These are phyloP conservation scores for Ceratina japonica DNA, from an alignment of 1,140 invertebrate species.

Conservation along the genomic window DNA sequence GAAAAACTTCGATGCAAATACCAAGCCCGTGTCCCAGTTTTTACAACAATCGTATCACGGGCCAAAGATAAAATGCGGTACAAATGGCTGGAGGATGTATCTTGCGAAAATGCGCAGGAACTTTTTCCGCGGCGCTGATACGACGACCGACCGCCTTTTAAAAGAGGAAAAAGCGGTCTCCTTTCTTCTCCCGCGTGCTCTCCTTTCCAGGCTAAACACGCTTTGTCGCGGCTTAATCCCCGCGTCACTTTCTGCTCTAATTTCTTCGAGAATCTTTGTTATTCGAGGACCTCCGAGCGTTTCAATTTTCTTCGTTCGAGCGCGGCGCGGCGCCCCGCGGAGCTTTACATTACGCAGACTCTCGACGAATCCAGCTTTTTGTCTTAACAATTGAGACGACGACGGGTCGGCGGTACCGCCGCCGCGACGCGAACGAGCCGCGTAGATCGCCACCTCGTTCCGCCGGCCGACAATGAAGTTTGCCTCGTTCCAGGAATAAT, in stretches of 20 bases:
- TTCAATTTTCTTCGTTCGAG: constrained; percentile 43
- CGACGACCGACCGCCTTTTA: no score
- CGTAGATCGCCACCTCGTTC: not conserved
- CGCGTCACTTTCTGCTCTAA: constrained; percentile 47
- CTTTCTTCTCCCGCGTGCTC: not conserved
- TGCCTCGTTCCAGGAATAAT: constrained; percentile 37
- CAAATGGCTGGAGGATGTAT: no score
- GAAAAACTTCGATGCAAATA: no score
- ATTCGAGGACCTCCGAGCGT: constrained; percentile 42
- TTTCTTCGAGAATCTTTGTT: constrained; percentile 51
- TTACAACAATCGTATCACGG: no score
- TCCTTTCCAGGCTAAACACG: not conserved
- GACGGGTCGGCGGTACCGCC: constrained; percentile 9
- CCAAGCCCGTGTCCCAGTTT: no score
- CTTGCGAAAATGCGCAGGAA: no score
- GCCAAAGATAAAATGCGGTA: no score
- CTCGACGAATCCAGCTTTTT: constrained; percentile 41
- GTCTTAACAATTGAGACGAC: constrained; percentile 44
- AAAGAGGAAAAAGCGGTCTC: not conserved
- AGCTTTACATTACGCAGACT: constrained; percentile 43
- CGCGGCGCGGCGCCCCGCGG: constrained; percentile 33
- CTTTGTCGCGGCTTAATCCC: constrained; percentile 27
- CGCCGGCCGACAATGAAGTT: constrained; percentile 33
- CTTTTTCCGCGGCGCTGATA: no score
- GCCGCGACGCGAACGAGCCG: not conserved